These are phyloP conservation scores for Petrosia ficiformis DNA, from an alignment of 37 sponge, comb jelly and placozoan species.

Conservation along the genomic window DNA sequence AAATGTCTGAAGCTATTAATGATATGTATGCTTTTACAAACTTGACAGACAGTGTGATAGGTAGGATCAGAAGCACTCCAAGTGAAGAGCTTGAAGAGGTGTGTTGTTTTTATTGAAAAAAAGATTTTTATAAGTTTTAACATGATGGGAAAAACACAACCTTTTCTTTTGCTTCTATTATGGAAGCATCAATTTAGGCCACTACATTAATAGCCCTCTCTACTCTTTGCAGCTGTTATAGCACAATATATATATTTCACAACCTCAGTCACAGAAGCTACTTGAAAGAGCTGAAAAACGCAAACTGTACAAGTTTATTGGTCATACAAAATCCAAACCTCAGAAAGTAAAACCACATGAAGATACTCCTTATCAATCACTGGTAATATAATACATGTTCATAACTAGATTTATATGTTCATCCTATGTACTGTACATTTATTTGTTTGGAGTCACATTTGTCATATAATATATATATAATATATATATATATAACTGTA, in stretches of 20 bases:
- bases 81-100: too few relatives aligned
- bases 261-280: background rate
- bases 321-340: too few relatives aligned
- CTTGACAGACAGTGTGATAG: background rate
- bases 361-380: too few relatives aligned
- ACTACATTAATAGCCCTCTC: background rate
- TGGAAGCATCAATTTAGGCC: background rate
- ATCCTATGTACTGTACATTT: too few relatives aligned
- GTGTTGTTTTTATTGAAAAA: background rate
- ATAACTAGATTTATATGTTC: too few relatives aligned
- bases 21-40: slow-evolving; percentile 3
- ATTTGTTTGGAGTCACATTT: too few relatives aligned
- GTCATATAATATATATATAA: too few relatives aligned
- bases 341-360: too few relatives aligned
- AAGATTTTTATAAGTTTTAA: background rate
- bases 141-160: background rate
- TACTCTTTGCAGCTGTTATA: too few relatives aligned
- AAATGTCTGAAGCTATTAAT: slow-evolving; percentile 2
- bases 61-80: background rate
- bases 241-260: slow-evolving; percentile 2
- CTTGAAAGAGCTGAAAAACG: slow-evolving; percentile 4
- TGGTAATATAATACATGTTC: too few relatives aligned
- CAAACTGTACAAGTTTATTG: background rate
- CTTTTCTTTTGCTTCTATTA: too few relatives aligned
- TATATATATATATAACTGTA: too few relatives aligned